These are phyloP conservation scores for Gobionotothen gibberifrons DNA, from an alignment of 2,797 vertebrate species.

Conservation along the genomic window DNA sequence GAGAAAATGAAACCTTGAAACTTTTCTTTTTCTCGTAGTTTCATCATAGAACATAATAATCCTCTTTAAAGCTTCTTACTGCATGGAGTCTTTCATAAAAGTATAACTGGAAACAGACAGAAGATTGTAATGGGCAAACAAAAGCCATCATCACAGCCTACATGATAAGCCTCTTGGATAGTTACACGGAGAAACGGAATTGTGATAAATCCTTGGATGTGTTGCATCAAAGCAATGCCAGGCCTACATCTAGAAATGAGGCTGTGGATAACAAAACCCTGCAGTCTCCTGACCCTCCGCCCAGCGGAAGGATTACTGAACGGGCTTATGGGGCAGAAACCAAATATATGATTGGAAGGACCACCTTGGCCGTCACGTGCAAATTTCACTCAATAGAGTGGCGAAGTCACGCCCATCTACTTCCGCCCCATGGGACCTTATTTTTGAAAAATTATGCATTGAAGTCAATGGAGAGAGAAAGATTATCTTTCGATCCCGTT, in stretches of 20 bases:
- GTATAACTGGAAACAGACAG: slow-evolving; percentile 34
- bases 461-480: too few relatives aligned
- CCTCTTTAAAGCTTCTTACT: slow-evolving; percentile 30
- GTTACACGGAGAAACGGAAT: slow-evolving; percentile 12
- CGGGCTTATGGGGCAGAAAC: not conserved
- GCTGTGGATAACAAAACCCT: not conserved
- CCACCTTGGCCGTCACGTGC: not conserved
- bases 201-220: slow-evolving; percentile 24
- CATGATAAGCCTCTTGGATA: slow-evolving; percentile 31
- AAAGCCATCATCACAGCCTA: slow-evolving; percentile 24
- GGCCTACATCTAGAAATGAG: slow-evolving; percentile 25
- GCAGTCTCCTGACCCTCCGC: slow-evolving; percentile 5
- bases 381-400: not conserved
- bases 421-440: too few relatives aligned
- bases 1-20: slow-evolving; percentile 27
- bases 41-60: slow-evolving; percentile 30
- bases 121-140: slow-evolving; percentile 30
- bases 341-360: not conserved
- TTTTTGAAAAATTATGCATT: too few relatives aligned
- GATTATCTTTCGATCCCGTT: too few relatives aligned
- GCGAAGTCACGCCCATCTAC: too few relatives aligned
- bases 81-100: slow-evolving; percentile 27
- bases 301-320: slow-evolving; percentile 1
- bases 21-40: slow-evolving; percentile 24
- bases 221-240: slow-evolving; percentile 29